Evolutionary conservation across 2,888 invertebrate genomes (phyloP).

Genomic region (Melanargia galathea): DNA sequence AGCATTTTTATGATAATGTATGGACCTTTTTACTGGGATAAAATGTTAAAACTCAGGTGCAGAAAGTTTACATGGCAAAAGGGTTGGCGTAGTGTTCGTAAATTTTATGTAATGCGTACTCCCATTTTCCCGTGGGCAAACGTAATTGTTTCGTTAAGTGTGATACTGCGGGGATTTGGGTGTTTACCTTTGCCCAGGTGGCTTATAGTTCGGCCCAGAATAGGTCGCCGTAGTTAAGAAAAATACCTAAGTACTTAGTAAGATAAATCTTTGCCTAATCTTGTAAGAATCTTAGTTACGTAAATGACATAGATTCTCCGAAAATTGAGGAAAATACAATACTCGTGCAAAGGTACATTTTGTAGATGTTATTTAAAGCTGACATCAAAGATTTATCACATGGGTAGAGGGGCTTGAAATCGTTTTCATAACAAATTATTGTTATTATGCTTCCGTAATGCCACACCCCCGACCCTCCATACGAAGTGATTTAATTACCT

Average conservation of each 20-base stretch:
- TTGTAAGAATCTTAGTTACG: background rate
- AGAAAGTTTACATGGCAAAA: slow-evolving; percentile 10
- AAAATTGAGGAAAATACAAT: background rate
- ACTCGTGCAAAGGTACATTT: background rate
- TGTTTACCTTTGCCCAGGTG: background rate
- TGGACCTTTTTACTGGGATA: background rate
- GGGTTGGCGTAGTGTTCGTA: slow-evolving; percentile 9
- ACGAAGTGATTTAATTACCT: too few species aligned
- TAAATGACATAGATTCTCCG: background rate
- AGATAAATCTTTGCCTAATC: slow-evolving; percentile 2
- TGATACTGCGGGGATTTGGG: slow-evolving; percentile 12
- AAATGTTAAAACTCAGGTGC: slow-evolving; percentile 9
- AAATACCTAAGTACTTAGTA: too few species aligned
- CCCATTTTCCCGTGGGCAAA: background rate
- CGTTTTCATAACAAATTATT: too few species aligned
- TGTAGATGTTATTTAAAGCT: background rate
- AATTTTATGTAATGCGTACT: slow-evolving; percentile 1
- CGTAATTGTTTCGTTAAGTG: slow-evolving; percentile 8
- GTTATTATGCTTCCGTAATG: too few species aligned
- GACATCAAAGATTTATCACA: background rate
- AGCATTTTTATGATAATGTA: background rate
- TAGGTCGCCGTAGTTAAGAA: background rate
- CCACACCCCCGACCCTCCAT: too few species aligned
- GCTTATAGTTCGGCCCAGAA: background rate
- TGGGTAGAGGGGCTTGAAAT: too few species aligned